Conservation (phyloP, 1,140 invertebrate genomes). For the Arctopsyche grandis region DNA sequence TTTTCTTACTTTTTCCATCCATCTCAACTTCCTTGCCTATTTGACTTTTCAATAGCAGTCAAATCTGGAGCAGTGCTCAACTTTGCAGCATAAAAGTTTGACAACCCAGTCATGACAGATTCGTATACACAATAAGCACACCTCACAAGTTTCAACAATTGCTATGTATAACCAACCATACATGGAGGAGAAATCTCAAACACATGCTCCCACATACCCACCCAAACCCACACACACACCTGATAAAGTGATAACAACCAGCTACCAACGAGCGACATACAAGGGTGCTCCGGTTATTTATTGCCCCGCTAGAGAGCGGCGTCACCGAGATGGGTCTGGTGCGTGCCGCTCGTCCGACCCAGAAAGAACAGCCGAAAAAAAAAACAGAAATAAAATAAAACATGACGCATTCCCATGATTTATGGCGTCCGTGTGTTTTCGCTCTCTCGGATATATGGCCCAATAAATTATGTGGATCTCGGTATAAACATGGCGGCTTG, state of each 20-base stretch:
- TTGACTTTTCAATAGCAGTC: too few relatives aligned
- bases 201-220: background rate
- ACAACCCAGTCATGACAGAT: too few relatives aligned
- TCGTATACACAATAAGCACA: too few relatives aligned
- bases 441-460: conserved; percentile 36
- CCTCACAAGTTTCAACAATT: too few relatives aligned
- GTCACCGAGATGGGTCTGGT: conserved; percentile 11
- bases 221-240: background rate
- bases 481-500: conserved; percentile 15
- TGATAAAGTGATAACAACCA: conserved; percentile 37
- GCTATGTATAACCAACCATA: too few relatives aligned
- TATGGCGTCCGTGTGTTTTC: conserved; percentile 41
- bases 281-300: conserved; percentile 18
- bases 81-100: too few relatives aligned
- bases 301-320: conserved; percentile 25
- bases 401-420: conserved; percentile 35
- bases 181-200: too few relatives aligned
- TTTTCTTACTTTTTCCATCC: too few relatives aligned
- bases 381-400: conserved; percentile 38
- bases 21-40: too few relatives aligned
- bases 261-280: conserved; percentile 17
- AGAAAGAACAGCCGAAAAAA: conserved; percentile 19
- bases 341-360: background rate
- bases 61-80: too few relatives aligned
- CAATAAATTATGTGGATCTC: conserved; percentile 39